Conservation (phyloP, 2,113 vertebrate genomes). For the Silurus glanis region DNA sequence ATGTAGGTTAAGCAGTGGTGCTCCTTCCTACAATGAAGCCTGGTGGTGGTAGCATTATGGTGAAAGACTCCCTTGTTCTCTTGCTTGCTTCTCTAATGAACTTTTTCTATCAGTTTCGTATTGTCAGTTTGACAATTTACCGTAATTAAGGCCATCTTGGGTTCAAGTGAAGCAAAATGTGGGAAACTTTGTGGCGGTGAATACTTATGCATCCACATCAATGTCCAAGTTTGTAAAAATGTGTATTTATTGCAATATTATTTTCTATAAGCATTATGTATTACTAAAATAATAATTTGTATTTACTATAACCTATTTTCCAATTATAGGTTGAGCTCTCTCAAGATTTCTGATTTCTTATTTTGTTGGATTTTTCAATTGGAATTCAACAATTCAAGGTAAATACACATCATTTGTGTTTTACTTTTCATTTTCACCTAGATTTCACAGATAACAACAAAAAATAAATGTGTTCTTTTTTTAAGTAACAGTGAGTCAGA, state of each 20-base stretch:
- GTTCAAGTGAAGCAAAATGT: background rate
- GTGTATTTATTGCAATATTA: background rate
- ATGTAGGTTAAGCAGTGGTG: no score
- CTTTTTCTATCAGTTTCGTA: background rate
- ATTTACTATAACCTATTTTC: background rate
- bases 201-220: background rate
- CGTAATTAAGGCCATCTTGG: background rate
- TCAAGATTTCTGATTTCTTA: background rate
- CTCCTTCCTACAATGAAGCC: background rate
- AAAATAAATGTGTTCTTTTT: background rate
- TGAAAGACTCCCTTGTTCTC: background rate
- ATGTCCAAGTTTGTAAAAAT: background rate
- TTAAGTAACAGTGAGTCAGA: background rate
- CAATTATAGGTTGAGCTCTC: background rate
- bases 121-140: background rate
- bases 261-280: background rate
- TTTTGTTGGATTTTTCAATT: constrained; percentile 77
- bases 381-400: no score
- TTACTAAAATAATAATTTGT: background rate
- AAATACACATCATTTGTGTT: background rate
- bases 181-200: background rate
- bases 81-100: background rate
- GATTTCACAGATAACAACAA: background rate
- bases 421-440: background rate
- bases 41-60: background rate